phyloP scores from a whole-genome alignment of 2,113 vertebrate genomes.

The Isurus oxyrinchus region DNA sequence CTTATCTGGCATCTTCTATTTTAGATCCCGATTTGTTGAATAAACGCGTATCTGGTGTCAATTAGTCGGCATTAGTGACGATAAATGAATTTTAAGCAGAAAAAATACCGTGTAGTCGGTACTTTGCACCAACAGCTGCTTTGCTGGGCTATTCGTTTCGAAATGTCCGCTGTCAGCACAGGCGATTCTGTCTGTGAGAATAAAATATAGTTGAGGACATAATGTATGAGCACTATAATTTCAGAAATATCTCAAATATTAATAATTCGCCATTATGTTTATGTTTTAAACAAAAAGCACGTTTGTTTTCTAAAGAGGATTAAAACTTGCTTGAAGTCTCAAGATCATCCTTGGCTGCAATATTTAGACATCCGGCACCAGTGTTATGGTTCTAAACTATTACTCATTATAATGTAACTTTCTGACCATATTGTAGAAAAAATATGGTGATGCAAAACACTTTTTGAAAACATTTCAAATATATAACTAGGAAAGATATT shows the following conservation, averaged over 20 bases:
- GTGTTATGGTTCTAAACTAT: background rate
- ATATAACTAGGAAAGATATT: background rate
- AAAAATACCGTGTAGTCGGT: background rate
- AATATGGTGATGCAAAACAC: background rate
- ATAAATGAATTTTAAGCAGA: constrained; percentile 24
- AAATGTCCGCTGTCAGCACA: background rate
- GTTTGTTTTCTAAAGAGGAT: background rate
- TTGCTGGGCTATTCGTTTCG: background rate
- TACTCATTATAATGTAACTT: background rate
- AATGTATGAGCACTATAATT: background rate
- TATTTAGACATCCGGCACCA: background rate
- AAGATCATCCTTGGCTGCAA: background rate
- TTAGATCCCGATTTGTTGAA: background rate
- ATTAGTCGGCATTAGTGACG: background rate
- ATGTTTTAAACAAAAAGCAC: background rate
- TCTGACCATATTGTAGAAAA: background rate
- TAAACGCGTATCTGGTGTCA: background rate
- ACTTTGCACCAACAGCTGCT: background rate
- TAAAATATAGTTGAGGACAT: background rate
- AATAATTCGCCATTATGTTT: background rate
- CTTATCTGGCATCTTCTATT: background rate
- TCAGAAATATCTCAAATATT: background rate
- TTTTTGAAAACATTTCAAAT: background rate
- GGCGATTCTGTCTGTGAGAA: background rate
- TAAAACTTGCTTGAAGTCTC: background rate